phyloP scores from a whole-genome alignment of 2,888 invertebrate species.

The Unio delphinus region DNA sequence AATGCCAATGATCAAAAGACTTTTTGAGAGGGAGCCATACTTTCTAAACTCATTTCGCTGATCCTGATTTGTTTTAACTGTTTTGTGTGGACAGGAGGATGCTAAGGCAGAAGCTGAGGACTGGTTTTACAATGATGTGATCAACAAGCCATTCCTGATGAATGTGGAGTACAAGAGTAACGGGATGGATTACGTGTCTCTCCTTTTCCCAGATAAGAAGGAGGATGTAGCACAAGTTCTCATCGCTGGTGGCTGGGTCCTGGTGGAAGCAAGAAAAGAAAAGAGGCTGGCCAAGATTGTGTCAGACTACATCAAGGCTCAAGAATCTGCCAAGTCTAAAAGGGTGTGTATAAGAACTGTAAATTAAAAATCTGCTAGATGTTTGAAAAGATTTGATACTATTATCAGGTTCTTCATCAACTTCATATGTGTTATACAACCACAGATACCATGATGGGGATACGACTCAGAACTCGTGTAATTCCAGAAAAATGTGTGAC shows the following conservation, averaged over 20 bases:
- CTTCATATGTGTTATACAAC: too few species aligned
- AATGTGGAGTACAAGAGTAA: conserved; percentile 84
- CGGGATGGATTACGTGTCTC: conserved; percentile 54
- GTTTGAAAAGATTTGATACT: background rate
- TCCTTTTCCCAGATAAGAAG: conserved; percentile 70
- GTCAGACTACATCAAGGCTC: conserved; percentile 86
- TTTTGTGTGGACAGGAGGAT: conserved; percentile 76
- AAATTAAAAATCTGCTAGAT: background rate
- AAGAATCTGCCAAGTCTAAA: conserved; percentile 87
- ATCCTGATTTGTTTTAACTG: background rate
- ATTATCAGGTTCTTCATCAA: background rate
- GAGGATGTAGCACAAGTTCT: conserved; percentile 84
- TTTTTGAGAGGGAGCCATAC: background rate
- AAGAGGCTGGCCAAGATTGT: conserved; percentile 83
- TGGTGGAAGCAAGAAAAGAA: conserved; percentile 85
- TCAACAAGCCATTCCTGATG: conserved; percentile 84
- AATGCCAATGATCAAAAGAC: background rate
- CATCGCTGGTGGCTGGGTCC: conserved; percentile 87
- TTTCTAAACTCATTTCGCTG: background rate
- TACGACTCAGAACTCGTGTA: too few species aligned
- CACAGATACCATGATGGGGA: too few species aligned
- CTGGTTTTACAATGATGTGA: conserved; percentile 78
- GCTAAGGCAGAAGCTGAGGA: conserved; percentile 83
- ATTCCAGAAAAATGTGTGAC: too few species aligned
- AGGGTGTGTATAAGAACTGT: conserved; percentile 62